phyloP scores from a whole-genome alignment of 2,113 vertebrate genomes.

The Neoarius graeffei region DNA sequence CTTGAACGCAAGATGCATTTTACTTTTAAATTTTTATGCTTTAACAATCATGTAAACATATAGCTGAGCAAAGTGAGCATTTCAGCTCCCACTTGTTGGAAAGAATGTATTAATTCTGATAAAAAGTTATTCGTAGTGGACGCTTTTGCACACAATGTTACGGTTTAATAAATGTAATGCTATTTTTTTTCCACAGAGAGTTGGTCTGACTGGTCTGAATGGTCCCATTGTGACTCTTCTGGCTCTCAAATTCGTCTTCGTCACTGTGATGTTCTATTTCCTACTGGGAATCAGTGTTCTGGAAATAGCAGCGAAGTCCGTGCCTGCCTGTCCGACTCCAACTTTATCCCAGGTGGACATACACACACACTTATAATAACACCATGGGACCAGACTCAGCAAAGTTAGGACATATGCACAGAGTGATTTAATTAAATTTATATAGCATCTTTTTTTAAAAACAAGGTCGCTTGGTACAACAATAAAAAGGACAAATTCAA shows the following conservation, averaged over 20 bases:
- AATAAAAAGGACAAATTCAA: background rate
- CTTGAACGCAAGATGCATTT: background rate
- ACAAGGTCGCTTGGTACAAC: background rate
- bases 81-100: background rate
- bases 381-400: background rate
- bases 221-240: slow-evolving; percentile 84
- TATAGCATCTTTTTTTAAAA: background rate
- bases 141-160: background rate
- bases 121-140: background rate
- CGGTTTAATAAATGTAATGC: background rate
- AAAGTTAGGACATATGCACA: background rate
- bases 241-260: slow-evolving; percentile 81
- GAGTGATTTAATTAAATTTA: background rate
- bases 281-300: slow-evolving; percentile 86
- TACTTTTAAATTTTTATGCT: background rate
- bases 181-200: slow-evolving; percentile 76
- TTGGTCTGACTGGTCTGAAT: slow-evolving; percentile 93
- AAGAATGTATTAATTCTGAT: background rate
- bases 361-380: background rate
- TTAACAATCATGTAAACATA: background rate
- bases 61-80: background rate
- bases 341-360: slow-evolving; percentile 89
- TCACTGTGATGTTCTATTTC: slow-evolving; percentile 87
- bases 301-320: slow-evolving; percentile 87
- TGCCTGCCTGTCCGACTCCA: slow-evolving; percentile 82